Evolutionary conservation across 2,888 invertebrate species (phyloP).

Genomic region (Amaurobius ferox): DNA sequence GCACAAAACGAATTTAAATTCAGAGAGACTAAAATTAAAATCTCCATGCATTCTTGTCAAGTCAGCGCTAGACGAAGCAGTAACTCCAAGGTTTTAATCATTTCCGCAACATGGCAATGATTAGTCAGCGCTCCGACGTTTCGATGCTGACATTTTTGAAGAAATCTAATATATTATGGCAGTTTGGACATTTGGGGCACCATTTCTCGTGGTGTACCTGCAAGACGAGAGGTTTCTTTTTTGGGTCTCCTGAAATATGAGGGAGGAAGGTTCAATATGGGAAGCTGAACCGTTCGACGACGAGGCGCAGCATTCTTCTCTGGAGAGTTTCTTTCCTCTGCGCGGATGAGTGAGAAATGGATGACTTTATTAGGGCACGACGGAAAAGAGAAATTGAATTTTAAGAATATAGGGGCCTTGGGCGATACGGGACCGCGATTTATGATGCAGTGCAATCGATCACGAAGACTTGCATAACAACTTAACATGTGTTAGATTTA

Average conservation of each 20-base stretch:
- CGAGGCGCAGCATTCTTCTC: neutral
- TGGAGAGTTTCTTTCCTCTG: neutral
- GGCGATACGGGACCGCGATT: neutral
- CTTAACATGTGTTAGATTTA: neutral
- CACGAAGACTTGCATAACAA: neutral
- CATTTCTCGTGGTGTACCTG: conserved; percentile 9
- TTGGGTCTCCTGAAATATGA: neutral
- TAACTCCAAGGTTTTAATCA: conserved; percentile 1
- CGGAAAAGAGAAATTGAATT: conserved; percentile 6
- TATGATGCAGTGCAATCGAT: neutral
- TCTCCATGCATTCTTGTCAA: no score
- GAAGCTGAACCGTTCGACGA: neutral
- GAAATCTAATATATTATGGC: conserved; percentile 4
- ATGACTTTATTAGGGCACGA: neutral
- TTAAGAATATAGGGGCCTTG: neutral
- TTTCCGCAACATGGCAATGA: neutral
- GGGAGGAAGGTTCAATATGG: neutral
- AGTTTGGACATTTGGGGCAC: neutral
- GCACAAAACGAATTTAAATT: no score
- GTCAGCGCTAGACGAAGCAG: no score
- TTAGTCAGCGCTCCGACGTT: neutral
- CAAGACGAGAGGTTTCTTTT: neutral
- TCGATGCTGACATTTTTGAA: neutral
- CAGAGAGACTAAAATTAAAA: no score
- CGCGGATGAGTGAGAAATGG: neutral